These are phyloP conservation scores for Gobionotothen gibberifrons DNA, from an alignment of 2,797 vertebrate species.

Conservation along the genomic window DNA sequence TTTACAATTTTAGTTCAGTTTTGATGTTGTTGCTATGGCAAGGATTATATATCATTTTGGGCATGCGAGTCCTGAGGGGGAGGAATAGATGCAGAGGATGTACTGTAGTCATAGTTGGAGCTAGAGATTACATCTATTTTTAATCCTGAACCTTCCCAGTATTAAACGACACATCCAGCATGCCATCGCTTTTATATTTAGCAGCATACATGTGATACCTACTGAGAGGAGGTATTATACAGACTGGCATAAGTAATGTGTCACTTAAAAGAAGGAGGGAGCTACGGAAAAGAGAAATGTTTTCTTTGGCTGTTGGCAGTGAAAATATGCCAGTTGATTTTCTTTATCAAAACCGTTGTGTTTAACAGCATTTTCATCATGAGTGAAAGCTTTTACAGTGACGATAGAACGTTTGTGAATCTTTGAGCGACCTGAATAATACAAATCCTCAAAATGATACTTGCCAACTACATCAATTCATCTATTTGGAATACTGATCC, in stretches of 20 bases:
- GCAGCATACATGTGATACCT: constrained; percentile 29
- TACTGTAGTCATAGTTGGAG: constrained; percentile 42
- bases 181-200: constrained; percentile 44
- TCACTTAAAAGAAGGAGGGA: constrained; percentile 16
- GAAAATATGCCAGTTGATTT: constrained; percentile 1
- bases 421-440: neutral
- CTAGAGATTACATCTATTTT: constrained; percentile 80
- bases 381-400: neutral
- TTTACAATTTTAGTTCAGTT: constrained; percentile 41
- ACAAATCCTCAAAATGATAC: neutral
- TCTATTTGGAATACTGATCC: neutral
- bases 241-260: neutral
- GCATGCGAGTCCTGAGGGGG: constrained; percentile 58
- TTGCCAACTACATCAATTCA: too few relatives aligned
- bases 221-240: constrained; percentile 42
- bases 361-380: too few relatives aligned
- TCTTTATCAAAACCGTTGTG: neutral
- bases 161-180: constrained; percentile 72
- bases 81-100: constrained; percentile 62
- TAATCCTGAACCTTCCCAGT: constrained; percentile 75
- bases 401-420: neutral
- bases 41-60: constrained; percentile 65
- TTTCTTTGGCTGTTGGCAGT: constrained; percentile 1
- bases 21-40: constrained; percentile 73
- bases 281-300: constrained; percentile 4